Evolutionary conservation across 2,888 invertebrate genomes (phyloP).

Genomic region (Agriopis marginaria): DNA sequence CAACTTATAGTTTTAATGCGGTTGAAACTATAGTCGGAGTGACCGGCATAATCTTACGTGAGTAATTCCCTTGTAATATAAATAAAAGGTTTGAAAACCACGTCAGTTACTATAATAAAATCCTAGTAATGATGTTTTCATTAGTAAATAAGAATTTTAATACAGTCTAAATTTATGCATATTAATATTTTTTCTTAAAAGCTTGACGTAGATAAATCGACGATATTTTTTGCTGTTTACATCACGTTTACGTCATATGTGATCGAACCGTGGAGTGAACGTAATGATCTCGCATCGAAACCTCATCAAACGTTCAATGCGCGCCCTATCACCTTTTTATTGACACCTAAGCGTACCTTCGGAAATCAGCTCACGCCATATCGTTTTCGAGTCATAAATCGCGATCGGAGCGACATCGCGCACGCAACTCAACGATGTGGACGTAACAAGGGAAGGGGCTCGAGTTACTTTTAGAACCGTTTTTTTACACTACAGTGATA

Average conservation of each 20-base stretch:
- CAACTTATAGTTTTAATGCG: too few species aligned
- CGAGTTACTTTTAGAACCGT: too few species aligned
- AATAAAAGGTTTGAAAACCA: too few species aligned
- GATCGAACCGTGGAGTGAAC: conserved; percentile 29
- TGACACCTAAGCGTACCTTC: conserved; percentile 39
- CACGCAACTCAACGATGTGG: conserved; percentile 18
- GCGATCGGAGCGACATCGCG: conserved; percentile 45
- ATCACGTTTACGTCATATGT: conserved; percentile 21
- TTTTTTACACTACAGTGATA: too few species aligned
- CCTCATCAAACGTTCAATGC: conserved; percentile 40
- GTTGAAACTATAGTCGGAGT: too few species aligned
- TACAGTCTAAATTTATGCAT: too few species aligned
- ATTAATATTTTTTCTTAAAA: too few species aligned
- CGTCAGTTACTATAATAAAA: too few species aligned
- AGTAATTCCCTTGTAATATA: too few species aligned
- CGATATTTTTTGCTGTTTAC: neutral
- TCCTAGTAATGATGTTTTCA: too few species aligned
- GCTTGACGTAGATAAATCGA: neutral
- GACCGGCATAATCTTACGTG: too few species aligned
- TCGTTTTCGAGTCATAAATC: conserved; percentile 48
- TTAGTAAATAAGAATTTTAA: too few species aligned
- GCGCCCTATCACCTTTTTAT: conserved; percentile 39
- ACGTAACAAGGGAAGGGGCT: conserved; percentile 11
- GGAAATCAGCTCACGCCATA: conserved; percentile 45
- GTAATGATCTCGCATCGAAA: conserved; percentile 38